These are phyloP conservation scores for Tipula confusa DNA, from an alignment of 2,888 invertebrate genomes.

Conservation along the genomic window DNA sequence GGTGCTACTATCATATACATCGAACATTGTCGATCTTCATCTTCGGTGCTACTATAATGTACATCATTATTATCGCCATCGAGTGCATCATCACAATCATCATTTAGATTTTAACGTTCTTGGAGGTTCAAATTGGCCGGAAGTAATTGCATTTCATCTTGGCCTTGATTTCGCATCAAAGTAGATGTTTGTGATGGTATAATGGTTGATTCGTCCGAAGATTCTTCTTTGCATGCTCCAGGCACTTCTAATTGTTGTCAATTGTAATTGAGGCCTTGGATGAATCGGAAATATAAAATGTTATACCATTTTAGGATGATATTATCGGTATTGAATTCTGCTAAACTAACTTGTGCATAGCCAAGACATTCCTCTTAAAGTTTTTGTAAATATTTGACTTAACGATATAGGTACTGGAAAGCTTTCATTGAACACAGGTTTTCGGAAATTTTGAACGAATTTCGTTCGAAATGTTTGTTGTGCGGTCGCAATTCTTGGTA, in stretches of 20 bases:
- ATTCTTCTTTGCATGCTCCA: slow-evolving; percentile 68
- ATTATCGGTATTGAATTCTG: slow-evolving; percentile 85
- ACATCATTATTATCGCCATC: slow-evolving; percentile 59
- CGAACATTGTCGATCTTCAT: slow-evolving; percentile 48
- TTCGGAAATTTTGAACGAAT: slow-evolving; percentile 63
- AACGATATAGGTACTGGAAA: slow-evolving; percentile 71
- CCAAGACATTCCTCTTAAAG: slow-evolving; percentile 85
- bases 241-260: slow-evolving; percentile 36
- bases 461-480: slow-evolving; percentile 63
- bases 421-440: slow-evolving; percentile 73
- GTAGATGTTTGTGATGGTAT: slow-evolving; percentile 96
- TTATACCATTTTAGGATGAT: slow-evolving; percentile 90
- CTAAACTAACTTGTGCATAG: slow-evolving; percentile 91
- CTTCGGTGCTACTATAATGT: slow-evolving; percentile 48
- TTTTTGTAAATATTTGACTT: slow-evolving; percentile 78
- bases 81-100: slow-evolving; percentile 52
- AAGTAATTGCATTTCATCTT: slow-evolving; percentile 56
- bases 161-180: slow-evolving; percentile 79
- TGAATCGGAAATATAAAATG: slow-evolving; percentile 76
- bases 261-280: slow-evolving; percentile 58
- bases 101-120: slow-evolving; percentile 43
- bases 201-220: slow-evolving; percentile 93
- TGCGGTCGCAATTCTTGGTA: slow-evolving; percentile 51
- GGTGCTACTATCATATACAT: slow-evolving; percentile 51
- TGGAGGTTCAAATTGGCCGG: slow-evolving; percentile 46